Percentiles rank a stretch among this genome's conserved stretches.
phyloP scores from a whole-genome alignment of 2,888 invertebrate genomes.

The Erebia aethiops region DNA sequence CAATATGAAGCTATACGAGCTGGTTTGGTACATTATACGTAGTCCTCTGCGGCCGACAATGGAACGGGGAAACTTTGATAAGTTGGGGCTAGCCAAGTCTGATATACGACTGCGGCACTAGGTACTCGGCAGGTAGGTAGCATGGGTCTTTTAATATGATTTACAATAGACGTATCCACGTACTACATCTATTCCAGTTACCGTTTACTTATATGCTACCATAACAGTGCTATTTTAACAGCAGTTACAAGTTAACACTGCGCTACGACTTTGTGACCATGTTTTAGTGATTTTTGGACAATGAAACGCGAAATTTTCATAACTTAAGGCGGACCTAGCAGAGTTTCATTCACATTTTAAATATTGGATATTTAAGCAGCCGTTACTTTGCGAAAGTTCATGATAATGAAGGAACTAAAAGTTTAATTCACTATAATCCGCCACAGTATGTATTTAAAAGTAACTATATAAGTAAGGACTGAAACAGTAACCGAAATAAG shows the following conservation, averaged over 20 bases:
- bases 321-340: background rate
- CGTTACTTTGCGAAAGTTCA: no score
- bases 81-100: slow-evolving; percentile 46
- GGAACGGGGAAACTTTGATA: slow-evolving; percentile 68
- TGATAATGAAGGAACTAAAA: no score
- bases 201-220: background rate
- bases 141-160: slow-evolving; percentile 36
- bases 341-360: background rate
- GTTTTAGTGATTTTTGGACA: background rate
- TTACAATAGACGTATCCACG: background rate
- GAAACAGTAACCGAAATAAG: no score
- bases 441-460: no score
- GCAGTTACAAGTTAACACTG: background rate
- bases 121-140: slow-evolving; percentile 3
- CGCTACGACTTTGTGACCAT: background rate
- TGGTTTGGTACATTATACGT: slow-evolving; percentile 33
- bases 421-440: no score
- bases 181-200: background rate
- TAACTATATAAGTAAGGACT: no score
- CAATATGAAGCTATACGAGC: slow-evolving; percentile 47
- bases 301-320: background rate
- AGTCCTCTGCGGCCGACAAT: slow-evolving; percentile 51
- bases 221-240: background rate
- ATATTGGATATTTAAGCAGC: background rate
- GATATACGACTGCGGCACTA: slow-evolving; percentile 44